Conservation (phyloP, 2,888 invertebrate species). For the Mesorhabditis spiculigera region DNA sequence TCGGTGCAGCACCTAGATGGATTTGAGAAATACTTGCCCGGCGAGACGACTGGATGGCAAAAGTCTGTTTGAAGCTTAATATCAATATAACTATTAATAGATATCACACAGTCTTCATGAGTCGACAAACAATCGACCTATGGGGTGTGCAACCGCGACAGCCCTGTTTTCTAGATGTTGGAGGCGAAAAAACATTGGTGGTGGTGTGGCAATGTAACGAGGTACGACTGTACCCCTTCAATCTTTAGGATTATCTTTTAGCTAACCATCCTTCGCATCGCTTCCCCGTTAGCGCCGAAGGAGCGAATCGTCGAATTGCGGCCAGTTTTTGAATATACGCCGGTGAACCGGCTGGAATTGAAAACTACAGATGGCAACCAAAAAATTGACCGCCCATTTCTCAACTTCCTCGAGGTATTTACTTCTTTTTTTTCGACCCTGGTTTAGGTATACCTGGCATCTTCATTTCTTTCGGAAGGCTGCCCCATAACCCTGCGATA, state of each 20-base stretch:
- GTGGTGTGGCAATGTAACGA: slow-evolving; percentile 50
- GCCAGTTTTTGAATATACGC: slow-evolving; percentile 13
- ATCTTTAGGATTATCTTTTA: background rate
- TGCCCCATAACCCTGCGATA: background rate
- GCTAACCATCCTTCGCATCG: background rate
- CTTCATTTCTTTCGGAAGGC: background rate
- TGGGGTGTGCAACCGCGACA: slow-evolving; percentile 36
- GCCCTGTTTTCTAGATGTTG: slow-evolving; percentile 18
- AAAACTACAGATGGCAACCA: background rate
- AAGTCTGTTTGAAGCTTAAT: background rate
- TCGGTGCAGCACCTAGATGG: slow-evolving; percentile 12
- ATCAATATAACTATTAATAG: no score
- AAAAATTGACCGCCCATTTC: no score
- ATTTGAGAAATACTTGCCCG: slow-evolving; percentile 9
- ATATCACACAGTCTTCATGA: slow-evolving; percentile 34
- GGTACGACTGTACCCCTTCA: slow-evolving; percentile 16
- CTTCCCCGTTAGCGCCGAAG: background rate
- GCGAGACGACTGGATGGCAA: slow-evolving; percentile 13
- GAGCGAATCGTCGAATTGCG: background rate
- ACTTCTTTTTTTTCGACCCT: no score
- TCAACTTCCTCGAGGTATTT: no score
- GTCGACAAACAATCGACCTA: slow-evolving; percentile 36
- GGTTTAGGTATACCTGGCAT: background rate
- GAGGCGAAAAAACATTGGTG: slow-evolving; percentile 16
- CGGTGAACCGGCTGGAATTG: slow-evolving; percentile 12